Base-by-base conservation (phyloP, 35 echinoderm and acorn worm genomes). In the Stichopus chloronotus region DNA sequence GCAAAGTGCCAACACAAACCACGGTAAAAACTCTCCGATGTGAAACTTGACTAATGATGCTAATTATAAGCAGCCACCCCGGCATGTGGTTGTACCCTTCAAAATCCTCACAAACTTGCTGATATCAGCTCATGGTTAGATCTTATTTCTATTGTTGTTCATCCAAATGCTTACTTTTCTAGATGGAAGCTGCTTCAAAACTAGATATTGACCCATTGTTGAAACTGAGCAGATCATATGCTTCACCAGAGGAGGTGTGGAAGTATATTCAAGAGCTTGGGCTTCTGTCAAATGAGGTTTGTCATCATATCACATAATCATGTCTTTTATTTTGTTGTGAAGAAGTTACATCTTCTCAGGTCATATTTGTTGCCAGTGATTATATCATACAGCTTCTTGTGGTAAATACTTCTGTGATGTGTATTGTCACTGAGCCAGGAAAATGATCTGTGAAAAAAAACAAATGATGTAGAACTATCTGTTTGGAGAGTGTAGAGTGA, bases 211-310 rank as follows among this genome's bases (percentile, higher is more conserved):
- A 98, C 56, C 97, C 97, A 4, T 63, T 98, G 43, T n/a, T 92
- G 60, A 95, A 87, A 63, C 80, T 93, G 17, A 96, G 93, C 11
- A 85, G 78, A 53, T 96, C 91, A 23, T 98, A 92, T 87, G 95
- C 93, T 13, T 93, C 97, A 55, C 92, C 95, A 55, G 90, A 94
- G 82, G 97, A 98, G 19, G 97, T 98, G 25, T 96, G 97, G 94
- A 98, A 98, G 77, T 98, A 94, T 76, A 98, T 96, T 71, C 87
- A 84, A 68, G 95, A 98, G 56, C 93, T 98, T 22, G 90, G 97
- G 21, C 60, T 89, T 21, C 52, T 89, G 14, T 89, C 87, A 52
- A 89, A 89, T 89, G 87, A 61, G 65, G 87, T 89, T 63, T 63
- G 87, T 22, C 12, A 54, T 30, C 25, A 72, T 83, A 52, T 83